Percentiles rank a stretch among this genome's conserved stretches.
phyloP scores from a whole-genome alignment of 1,140 invertebrate species.

The Sitodiplosis mosellana region DNA sequence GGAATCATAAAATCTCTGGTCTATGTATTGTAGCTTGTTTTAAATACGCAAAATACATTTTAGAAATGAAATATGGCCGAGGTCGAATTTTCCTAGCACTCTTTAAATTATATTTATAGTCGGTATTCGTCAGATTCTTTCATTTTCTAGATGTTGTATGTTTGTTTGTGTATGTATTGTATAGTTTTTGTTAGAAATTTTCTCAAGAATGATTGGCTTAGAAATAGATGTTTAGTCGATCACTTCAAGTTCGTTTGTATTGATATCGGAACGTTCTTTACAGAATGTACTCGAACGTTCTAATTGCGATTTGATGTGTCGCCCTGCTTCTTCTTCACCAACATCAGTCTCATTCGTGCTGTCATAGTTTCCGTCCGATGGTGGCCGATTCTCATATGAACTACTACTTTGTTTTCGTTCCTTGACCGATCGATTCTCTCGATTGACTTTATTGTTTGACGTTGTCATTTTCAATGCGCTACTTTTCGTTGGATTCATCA shows the following conservation, averaged over 20 bases:
- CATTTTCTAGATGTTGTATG: not conserved
- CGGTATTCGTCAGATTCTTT: not conserved
- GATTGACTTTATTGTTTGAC: slow-evolving; percentile 7
- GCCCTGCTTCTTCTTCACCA: not conserved
- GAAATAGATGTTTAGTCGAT: slow-evolving; percentile 13
- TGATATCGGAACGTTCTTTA: slow-evolving; percentile 19
- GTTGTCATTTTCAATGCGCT: slow-evolving; percentile 15
- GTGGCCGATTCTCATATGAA: no score
- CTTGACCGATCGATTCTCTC: slow-evolving; percentile 5
- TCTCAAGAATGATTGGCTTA: not conserved
- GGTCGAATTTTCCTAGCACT: not conserved
- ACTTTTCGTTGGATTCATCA: slow-evolving; percentile 21
- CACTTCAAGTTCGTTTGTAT: slow-evolving; percentile 19
- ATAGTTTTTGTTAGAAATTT: not conserved
- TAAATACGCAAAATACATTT: no score
- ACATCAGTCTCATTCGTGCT: slow-evolving; percentile 1
- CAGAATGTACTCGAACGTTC: slow-evolving; percentile 24
- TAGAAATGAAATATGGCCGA: not conserved
- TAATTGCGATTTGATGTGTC: slow-evolving; percentile 18
- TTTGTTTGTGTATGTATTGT: not conserved
- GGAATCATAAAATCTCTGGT: not conserved
- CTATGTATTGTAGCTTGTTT: no score
- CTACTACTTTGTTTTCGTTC: not conserved
- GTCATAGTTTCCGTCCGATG: not conserved
- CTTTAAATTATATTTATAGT: not conserved